These are phyloP conservation scores for Drosophila quadrilineata DNA, from an alignment of 1,140 invertebrate species.

Conservation along the genomic window DNA sequence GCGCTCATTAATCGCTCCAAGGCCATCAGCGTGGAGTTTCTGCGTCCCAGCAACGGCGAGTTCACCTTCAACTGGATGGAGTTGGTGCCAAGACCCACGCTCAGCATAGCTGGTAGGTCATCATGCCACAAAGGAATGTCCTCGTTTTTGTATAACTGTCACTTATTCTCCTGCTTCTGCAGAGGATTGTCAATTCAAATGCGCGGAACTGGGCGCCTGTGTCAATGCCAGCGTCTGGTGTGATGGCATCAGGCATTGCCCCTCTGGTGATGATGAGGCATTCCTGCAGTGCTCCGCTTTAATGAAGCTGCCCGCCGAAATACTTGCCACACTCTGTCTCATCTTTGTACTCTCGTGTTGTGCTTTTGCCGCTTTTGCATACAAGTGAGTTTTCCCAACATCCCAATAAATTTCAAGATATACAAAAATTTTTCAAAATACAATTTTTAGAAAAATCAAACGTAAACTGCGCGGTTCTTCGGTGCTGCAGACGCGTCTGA, in stretches of 20 bases:
- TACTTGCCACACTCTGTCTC: slow-evolving; percentile 84
- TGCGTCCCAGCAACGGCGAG: slow-evolving; percentile 87
- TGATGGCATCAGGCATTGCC: slow-evolving; percentile 92
- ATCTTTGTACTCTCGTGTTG: slow-evolving; percentile 78
- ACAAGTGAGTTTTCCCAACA: slow-evolving; percentile 59
- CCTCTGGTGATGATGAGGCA: slow-evolving; percentile 93
- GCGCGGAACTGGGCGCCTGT: slow-evolving; percentile 93
- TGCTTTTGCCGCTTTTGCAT: slow-evolving; percentile 76
- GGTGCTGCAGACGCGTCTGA: slow-evolving; percentile 88
- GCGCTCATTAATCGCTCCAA: slow-evolving; percentile 82
- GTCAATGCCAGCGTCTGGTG: slow-evolving; percentile 94
- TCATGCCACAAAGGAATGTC: too few relatives aligned
- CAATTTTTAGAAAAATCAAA: slow-evolving; percentile 72
- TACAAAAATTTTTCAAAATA: neutral
- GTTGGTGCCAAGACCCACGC: slow-evolving; percentile 85
- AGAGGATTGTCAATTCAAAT: slow-evolving; percentile 89
- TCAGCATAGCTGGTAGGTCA: slow-evolving; percentile 70
- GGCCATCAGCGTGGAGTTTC: slow-evolving; percentile 89
- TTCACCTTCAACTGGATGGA: slow-evolving; percentile 93
- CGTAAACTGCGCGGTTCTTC: slow-evolving; percentile 86
- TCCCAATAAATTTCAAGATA: neutral
- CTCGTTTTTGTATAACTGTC: too few relatives aligned
- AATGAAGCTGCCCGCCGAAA: slow-evolving; percentile 87
- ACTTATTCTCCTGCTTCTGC: slow-evolving; percentile 24
- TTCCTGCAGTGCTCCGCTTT: slow-evolving; percentile 89